Conservation (phyloP, 2,797 vertebrate genomes). For the Furcifer pardalis region DNA sequence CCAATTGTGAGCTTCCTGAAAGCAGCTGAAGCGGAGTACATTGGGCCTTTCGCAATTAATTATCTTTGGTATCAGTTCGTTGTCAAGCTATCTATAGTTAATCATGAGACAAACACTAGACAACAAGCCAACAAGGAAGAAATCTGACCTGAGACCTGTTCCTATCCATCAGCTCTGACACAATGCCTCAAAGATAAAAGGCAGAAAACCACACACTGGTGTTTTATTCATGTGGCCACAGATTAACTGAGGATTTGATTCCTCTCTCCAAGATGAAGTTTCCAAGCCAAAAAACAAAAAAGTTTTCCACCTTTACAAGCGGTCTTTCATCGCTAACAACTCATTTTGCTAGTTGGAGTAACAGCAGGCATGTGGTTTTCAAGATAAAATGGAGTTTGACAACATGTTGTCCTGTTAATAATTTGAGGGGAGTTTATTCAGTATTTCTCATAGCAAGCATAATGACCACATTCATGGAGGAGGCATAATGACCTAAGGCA, state of each 20-base stretch:
- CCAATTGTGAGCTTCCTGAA: conserved; percentile 49
- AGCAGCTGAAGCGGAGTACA: neutral
- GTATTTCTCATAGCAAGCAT: neutral
- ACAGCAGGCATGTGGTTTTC: conserved; percentile 32
- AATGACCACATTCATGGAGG: neutral
- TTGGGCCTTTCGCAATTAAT: conserved; percentile 50
- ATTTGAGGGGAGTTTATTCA: conserved; percentile 40
- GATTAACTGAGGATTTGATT: conserved; percentile 67
- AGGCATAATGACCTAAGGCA: neutral
- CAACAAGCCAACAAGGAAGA: conserved; percentile 65
- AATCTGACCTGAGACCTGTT: conserved; percentile 62
- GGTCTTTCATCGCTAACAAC: conserved; percentile 49
- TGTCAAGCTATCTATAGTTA: conserved; percentile 64
- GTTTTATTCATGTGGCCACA: conserved; percentile 69
- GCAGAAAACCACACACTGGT: conserved; percentile 57
- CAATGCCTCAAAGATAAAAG: conserved; percentile 58
- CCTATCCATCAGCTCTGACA: conserved; percentile 59
- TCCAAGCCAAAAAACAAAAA: conserved; percentile 57
- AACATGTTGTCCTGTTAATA: conserved; percentile 44
- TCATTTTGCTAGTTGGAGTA: conserved; percentile 37
- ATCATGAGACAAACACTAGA: conserved; percentile 61
- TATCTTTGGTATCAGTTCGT: conserved; percentile 60
- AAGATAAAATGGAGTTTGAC: neutral
- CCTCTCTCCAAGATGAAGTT: conserved; percentile 65
- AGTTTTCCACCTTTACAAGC: conserved; percentile 59